Conservation (phyloP, 2,113 vertebrate genomes). For the Brevimyrus niger region DNA sequence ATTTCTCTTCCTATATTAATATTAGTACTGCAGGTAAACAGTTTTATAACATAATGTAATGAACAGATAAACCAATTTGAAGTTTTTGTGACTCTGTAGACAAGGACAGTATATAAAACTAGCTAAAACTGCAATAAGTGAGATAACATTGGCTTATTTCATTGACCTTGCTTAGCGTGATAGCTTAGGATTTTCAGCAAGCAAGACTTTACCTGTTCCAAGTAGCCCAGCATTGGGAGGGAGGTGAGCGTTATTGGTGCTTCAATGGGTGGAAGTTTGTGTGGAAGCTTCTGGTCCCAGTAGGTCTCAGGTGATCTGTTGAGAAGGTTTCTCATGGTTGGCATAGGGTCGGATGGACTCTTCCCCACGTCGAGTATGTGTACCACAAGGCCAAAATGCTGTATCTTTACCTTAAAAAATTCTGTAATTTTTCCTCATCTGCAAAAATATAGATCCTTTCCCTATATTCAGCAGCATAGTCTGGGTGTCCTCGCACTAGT, state of each 20-base stretch:
- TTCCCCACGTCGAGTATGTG: background rate
- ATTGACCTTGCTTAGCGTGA: background rate
- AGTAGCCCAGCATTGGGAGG: constrained; percentile 81
- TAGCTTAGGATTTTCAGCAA: background rate
- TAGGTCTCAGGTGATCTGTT: constrained; percentile 75
- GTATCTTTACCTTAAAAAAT: constrained; percentile 72
- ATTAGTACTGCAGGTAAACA: background rate
- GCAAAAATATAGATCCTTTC: constrained; percentile 76
- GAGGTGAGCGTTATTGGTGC: constrained; percentile 72
- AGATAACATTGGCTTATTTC: background rate
- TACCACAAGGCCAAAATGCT: background rate
- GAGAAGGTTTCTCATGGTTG: constrained; percentile 4
- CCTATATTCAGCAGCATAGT: constrained; percentile 74
- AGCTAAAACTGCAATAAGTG: background rate
- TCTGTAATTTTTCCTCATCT: constrained; percentile 71
- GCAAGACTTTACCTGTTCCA: constrained; percentile 75
- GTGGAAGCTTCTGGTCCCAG: constrained; percentile 74
- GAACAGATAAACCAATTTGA: background rate
- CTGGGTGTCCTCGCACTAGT: constrained; percentile 68
- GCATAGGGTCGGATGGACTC: background rate
- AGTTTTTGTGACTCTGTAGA: background rate
- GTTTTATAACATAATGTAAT: background rate
- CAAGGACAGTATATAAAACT: background rate
- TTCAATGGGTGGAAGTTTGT: constrained; percentile 77
- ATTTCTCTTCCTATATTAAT: background rate